Percentiles rank a stretch among this genome's conserved stretches.
phyloP scores from a whole-genome alignment of 2,797 vertebrate species.

The Pseudocheirus occidentalis region DNA sequence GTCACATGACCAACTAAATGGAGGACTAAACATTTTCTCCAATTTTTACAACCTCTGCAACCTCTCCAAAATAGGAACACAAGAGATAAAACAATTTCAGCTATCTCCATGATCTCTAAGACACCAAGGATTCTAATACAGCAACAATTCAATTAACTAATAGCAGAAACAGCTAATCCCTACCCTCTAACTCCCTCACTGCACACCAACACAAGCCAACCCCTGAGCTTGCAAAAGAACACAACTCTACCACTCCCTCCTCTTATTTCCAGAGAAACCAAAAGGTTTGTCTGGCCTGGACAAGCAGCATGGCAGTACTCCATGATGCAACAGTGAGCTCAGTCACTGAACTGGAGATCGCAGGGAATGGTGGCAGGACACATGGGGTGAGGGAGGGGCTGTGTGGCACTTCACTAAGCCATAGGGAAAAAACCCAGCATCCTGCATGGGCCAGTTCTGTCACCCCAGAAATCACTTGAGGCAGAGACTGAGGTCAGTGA shows the following conservation, averaged over 20 bases:
- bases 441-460: neutral
- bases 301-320: neutral
- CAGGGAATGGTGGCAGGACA: neutral
- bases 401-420: neutral
- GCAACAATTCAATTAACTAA: neutral
- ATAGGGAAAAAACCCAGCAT: neutral
- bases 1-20: neutral
- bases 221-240: neutral
- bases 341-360: neutral
- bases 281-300: neutral
- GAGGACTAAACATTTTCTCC: neutral
- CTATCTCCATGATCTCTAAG: neutral
- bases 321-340: neutral
- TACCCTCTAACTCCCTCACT: neutral
- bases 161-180: neutral
- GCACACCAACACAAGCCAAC: neutral
- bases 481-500: neutral
- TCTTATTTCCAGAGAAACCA: neutral
- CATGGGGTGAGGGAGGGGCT: neutral
- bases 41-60: neutral
- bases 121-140: neutral
- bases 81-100: neutral
- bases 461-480: neutral
- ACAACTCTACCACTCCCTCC: neutral
- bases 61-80: neutral